Base-by-base conservation (phyloP, 1,140 invertebrate species). In the Goniozus legneri region DNA sequence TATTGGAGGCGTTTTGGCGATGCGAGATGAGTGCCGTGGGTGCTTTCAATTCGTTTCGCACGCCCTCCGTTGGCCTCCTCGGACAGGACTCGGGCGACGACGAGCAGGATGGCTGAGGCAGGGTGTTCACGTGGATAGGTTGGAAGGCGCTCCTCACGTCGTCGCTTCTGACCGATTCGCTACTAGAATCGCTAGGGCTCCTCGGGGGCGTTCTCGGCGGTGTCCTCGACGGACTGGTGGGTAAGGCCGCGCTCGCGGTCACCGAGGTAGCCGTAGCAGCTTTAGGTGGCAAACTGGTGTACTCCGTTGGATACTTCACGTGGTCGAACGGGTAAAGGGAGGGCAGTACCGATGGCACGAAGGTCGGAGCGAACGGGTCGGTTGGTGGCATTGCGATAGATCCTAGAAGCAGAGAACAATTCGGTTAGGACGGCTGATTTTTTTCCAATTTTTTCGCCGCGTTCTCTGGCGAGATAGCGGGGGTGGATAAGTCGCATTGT, bases 71-170 rank as follows among this genome's bases (percentile, higher is more conserved):
- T 0, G 60, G 38, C 16, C 60, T 71, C 32, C 47, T 59, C 43
- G 62, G 13, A 37, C 27, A n/a, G 47, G 24, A 4, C 67, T 70
- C 79, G 0, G 83, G 82, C 1, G 81, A 83, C 42, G 83, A 82
- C 0, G 82, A 79, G 3, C 64, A 54, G 56, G 60, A 19, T 54
- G 59, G 42, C 14, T 58, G 52, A 14, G 77, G 76, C 12, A 66
- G 13, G 8, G 59, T 62, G 37, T 65, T 71, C 21, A 71, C 27
- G 15, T 67, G 49, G 20, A 82, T 77, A 0, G 80, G 80, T 1
- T 80, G 80, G 67, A 87, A 88, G 21, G 86, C 87, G 14, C 85
- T 88, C 62, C 86, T 85, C 0, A 87, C 82, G 31, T 88, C 87
- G 49, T 89, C 86, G 64, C 64, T 14, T 61, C 69, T 42, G 48